Evolutionary conservation across 1,140 invertebrate species (phyloP), one percentile per base, ranked within the genome.

Genomic region (Bemisia tabaci): DNA sequence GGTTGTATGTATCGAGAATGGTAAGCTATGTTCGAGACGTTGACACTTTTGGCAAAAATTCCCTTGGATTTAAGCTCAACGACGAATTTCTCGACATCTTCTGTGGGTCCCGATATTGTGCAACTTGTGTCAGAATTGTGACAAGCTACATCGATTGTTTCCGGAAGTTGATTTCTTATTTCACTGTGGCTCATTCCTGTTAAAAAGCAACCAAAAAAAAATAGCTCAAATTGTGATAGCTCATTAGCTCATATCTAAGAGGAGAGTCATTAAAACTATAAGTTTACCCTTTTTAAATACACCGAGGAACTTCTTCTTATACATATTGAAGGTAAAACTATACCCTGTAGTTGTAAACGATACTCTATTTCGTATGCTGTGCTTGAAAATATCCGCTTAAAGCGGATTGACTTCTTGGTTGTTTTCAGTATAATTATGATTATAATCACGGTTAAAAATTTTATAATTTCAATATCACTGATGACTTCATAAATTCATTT

Each of bases 41-140:
- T 85, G 0, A 95, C 91, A 72, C 88, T 82, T 72, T 88, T 86
- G 2, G 89, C 91, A 76, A 96, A 96, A 26, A 94, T 83, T 1
- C 85, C 85, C 69, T 90, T 83, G 0, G 78, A 22, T 75, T 90
- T 82, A 5, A 91, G 75, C 70, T 89, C 77, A 2, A 79, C 81
- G 0, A 92, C 85, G 75, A 91, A 92, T 26, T 76, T 75, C 65
- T 81, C 78, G 71, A 94, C 86, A 58, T 83, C 81, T 39, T 86
- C 85, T 27, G 82, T 82, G 2, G 90, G 90, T 1, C 93, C 94
- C 2, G 92, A 94, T 63, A 96, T 85, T 0, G 92, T 95, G 39
- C 91, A 87, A 60, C 67, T 71, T 25, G 48, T 63, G 22, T 22
- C 21, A 22, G 62, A 61, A 74, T 95, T 95, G 76, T 93, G 90